Evolutionary conservation across 2,888 invertebrate genomes (phyloP), one percentile per base, ranked within the genome.

Genomic region (Parapristionchus giblindavisi): DNA sequence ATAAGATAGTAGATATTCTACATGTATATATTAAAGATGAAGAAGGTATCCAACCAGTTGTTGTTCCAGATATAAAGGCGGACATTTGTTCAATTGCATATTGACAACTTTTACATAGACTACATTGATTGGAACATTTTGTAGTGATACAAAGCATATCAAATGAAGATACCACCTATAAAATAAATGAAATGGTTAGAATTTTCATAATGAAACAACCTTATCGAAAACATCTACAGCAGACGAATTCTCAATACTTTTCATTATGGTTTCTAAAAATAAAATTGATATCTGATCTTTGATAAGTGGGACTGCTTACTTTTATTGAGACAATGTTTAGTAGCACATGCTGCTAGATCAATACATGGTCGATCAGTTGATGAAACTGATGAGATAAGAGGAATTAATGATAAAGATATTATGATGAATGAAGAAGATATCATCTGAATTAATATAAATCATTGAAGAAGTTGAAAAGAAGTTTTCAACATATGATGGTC

Each of bases 321-420:
- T 34, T 65, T 65, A 29, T 65, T 65, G 29, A 65, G 65, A 65
- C 65, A 65, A n/a, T 65, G 65, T 32, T 65, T 65, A 1, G 65
- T 65, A 40, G 65, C 65, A 65, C 65, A 65, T 4, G 65, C 65
- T 21, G 65, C 40, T 4, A 65, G 43, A 29, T 65, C 65, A 1
- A 65, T 27, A 29, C 65, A 65, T 11, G 65, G 43, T 43, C 34
- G 29, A 2, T 65, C 65, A 29, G 43, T 6, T n/a, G 65, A 29
- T 29, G 65, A 27, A 17, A 48, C n/a, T n/a, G n/a, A n/a, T n/a
- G n/a, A n/a, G n/a, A n/a, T n/a, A n/a, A n/a, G n/a, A n/a, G n/a
- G n/a, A n/a, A n/a, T n/a, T n/a, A n/a, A n/a, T n/a, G n/a, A n/a
- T n/a, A n/a, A n/a, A n/a, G n/a, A n/a, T n/a, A n/a, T n/a, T n/a